phyloP scores from a whole-genome alignment of 2,797 vertebrate genomes.

The Peromyscus eremicus region DNA sequence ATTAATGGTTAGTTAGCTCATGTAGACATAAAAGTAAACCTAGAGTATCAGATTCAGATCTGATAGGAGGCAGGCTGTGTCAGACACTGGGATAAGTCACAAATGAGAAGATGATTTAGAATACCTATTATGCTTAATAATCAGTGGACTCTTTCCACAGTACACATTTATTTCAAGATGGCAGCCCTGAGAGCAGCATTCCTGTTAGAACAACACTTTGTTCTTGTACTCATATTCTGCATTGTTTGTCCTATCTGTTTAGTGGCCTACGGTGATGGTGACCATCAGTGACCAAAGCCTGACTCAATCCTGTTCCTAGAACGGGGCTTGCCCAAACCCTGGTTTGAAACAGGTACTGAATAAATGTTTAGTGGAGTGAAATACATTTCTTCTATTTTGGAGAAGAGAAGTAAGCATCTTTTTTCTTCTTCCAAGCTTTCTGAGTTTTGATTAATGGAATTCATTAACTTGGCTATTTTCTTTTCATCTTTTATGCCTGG shows the following conservation, averaged over 20 bases:
- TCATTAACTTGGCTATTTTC: conserved; percentile 72
- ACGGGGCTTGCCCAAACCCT: background rate
- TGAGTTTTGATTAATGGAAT: conserved; percentile 78
- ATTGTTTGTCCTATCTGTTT: background rate
- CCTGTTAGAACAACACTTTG: background rate
- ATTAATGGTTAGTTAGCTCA: background rate
- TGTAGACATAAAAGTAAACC: background rate
- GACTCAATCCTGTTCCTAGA: background rate
- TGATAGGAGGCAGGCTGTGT: background rate
- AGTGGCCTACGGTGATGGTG: background rate
- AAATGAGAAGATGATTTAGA: background rate
- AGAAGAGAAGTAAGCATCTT: conserved; percentile 19
- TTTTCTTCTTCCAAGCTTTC: conserved; percentile 48
- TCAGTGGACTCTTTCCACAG: background rate
- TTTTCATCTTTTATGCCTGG: conserved; percentile 43
- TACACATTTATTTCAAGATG: background rate
- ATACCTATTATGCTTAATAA: background rate
- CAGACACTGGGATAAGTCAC: background rate
- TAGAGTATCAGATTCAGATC: background rate
- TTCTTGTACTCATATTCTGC: background rate
- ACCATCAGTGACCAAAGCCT: background rate
- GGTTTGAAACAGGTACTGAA: background rate
- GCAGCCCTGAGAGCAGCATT: background rate
- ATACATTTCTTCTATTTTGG: background rate
- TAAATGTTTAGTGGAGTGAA: background rate